Conservation (phyloP, 2,797 vertebrate species). For the Mycteria americana region DNA sequence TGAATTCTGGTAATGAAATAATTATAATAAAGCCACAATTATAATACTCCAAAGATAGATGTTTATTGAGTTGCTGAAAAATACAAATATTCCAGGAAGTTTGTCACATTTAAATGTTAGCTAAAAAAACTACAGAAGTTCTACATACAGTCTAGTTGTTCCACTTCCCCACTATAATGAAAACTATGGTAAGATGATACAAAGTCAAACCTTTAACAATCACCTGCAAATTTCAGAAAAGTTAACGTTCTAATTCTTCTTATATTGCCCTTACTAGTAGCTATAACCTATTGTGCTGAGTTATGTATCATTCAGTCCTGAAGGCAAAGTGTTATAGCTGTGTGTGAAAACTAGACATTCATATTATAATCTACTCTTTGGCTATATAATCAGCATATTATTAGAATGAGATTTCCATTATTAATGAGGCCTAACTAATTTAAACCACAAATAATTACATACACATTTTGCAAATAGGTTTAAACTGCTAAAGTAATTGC, state of each 20-base stretch:
- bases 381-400: neutral
- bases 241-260: neutral
- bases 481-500: neutral
- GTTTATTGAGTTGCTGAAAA: slow-evolving; percentile 13
- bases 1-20: neutral
- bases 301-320: neutral
- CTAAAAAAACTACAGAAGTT: neutral
- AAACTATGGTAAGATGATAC: neutral
- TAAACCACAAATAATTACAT: neutral
- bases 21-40: neutral
- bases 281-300: neutral
- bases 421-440: neutral
- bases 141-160: neutral
- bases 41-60: neutral
- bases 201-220: neutral
- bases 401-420: neutral
- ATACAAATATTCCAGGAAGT: neutral
- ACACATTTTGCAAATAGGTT: neutral
- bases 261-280: neutral
- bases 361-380: neutral
- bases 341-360: neutral
- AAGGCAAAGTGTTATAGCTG: neutral
- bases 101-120: neutral
- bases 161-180: neutral
- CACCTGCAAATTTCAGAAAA: neutral